Evolutionary conservation across 2,113 vertebrate species (phyloP).

Genomic region (Falco punctatus): DNA sequence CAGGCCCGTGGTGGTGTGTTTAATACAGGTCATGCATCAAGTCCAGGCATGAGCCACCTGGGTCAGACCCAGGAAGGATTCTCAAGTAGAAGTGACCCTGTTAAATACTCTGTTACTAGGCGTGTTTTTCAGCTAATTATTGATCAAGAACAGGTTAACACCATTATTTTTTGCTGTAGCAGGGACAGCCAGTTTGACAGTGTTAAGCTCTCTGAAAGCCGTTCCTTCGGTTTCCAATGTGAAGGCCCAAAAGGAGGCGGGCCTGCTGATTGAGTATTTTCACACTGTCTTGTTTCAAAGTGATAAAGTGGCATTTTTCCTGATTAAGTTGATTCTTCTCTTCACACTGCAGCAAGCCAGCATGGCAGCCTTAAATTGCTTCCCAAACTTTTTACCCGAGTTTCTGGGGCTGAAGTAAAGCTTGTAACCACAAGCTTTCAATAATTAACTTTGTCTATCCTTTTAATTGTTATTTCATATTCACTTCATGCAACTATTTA

Average conservation of each 20-base stretch:
- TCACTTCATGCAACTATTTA: slow-evolving; percentile 32
- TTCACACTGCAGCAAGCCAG: neutral
- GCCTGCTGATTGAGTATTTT: neutral
- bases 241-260: neutral
- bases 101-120: neutral
- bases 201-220: neutral
- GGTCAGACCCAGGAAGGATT: neutral
- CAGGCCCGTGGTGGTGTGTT: neutral
- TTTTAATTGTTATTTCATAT: slow-evolving; percentile 49
- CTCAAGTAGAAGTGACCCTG: neutral
- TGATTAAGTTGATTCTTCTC: neutral
- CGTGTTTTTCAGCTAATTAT: neutral
- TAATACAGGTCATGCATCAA: neutral
- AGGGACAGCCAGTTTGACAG: neutral
- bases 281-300: neutral
- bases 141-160: neutral
- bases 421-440: slow-evolving; percentile 24
- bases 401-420: slow-evolving; percentile 19
- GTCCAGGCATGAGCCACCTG: neutral
- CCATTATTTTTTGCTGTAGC: neutral
- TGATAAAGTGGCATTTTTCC: neutral
- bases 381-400: neutral
- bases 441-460: slow-evolving; percentile 33
- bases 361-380: neutral
- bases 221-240: neutral